Percentiles rank a stretch among this genome's conserved stretches.
These are phyloP conservation scores for Palythoa heliodiscus DNA, from an alignment of 92 coral and sea anemone genomes.

Conservation along the genomic window DNA sequence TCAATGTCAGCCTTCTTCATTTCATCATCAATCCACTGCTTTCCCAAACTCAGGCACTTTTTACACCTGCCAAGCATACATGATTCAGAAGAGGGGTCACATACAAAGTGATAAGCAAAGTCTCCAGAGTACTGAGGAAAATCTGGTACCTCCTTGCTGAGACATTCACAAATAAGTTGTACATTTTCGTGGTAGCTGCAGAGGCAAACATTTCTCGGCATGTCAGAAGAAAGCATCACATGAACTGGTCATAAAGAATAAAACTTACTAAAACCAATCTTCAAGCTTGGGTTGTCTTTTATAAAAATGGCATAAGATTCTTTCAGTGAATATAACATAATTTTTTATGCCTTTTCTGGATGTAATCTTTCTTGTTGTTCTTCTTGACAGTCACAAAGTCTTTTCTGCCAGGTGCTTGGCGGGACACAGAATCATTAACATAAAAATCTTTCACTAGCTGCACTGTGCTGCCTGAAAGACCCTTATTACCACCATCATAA, in stretches of 20 bases:
- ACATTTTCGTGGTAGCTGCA: constrained; percentile 55
- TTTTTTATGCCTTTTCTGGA: constrained; percentile 77
- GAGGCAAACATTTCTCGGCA: constrained; percentile 51
- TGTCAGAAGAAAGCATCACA: constrained; percentile 50
- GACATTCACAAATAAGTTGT: constrained; percentile 55
- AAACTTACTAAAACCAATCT: constrained; percentile 62
- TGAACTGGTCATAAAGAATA: constrained; percentile 53
- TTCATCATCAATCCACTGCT: not conserved
- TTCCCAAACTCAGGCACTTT: constrained; percentile 30
- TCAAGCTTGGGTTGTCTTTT: constrained; percentile 52
- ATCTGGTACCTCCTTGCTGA: constrained; percentile 33
- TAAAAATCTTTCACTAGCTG: constrained; percentile 36
- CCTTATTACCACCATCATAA: not conserved
- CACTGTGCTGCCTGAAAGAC: constrained; percentile 33
- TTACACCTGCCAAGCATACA: constrained; percentile 74
- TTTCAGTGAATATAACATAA: constrained; percentile 43
- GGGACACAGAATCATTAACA: constrained; percentile 46
- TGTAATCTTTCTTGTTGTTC: constrained; percentile 35
- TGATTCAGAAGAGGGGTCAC: constrained; percentile 57
- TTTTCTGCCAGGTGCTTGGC: constrained; percentile 54
- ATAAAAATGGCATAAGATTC: constrained; percentile 51
- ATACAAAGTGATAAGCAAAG: constrained; percentile 64
- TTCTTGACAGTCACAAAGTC: constrained; percentile 52
- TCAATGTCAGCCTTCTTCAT: constrained; percentile 4
- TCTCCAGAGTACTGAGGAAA: constrained; percentile 56